Conservation (phyloP, 1,140 invertebrate species). For the Globodera ellingtonae region DNA sequence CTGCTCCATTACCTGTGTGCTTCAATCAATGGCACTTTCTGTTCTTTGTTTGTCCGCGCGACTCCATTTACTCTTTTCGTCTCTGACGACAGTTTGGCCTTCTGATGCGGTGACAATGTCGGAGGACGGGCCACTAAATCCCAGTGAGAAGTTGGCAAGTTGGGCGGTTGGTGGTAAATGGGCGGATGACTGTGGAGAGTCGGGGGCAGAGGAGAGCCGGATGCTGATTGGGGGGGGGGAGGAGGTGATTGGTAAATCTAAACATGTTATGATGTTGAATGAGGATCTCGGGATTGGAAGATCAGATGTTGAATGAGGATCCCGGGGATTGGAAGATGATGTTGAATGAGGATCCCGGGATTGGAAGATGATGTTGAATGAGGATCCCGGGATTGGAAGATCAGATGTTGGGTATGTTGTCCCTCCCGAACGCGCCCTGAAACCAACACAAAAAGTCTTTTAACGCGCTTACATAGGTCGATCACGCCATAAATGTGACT, state of each 20-base stretch:
- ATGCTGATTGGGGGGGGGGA: slow-evolving; percentile 23
- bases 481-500: slow-evolving; percentile 39
- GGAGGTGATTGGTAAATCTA: not conserved
- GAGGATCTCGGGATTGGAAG: no score
- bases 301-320: no score
- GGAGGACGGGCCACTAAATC: not conserved
- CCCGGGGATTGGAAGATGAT: no score
- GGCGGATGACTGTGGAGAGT: not conserved
- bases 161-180: slow-evolving; percentile 6
- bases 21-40: slow-evolving; percentile 23
- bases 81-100: not conserved
- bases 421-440: no score
- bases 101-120: not conserved
- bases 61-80: slow-evolving; percentile 7
- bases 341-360: no score
- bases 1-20: slow-evolving; percentile 4
- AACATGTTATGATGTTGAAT: no score
- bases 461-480: not conserved
- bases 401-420: no score
- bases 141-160: not conserved
- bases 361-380: no score
- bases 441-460: not conserved
- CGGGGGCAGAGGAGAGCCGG: slow-evolving; percentile 29
- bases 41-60: slow-evolving; percentile 17
- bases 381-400: no score